phyloP scores from a whole-genome alignment of 2,888 invertebrate genomes.

The Sialis fuliginosa region DNA sequence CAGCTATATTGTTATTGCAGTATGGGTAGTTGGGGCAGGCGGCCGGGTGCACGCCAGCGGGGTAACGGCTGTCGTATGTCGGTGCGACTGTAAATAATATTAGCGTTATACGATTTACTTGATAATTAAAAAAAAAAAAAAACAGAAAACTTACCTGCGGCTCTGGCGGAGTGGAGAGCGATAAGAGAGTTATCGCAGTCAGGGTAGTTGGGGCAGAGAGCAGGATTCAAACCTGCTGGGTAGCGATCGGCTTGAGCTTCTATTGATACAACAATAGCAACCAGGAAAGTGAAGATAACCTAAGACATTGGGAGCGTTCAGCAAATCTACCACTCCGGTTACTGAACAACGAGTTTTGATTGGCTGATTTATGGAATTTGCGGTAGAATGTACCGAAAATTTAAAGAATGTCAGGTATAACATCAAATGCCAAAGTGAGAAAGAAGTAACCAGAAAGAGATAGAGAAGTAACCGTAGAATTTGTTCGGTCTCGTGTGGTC shows the following conservation, averaged over 20 bases:
- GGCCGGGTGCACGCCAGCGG: slow-evolving; percentile 33
- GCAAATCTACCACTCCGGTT: too few relatives aligned
- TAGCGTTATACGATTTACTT: background rate
- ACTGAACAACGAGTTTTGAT: too few relatives aligned
- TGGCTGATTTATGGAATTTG: too few relatives aligned
- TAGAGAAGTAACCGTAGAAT: too few relatives aligned
- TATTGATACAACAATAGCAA: slow-evolving; percentile 9
- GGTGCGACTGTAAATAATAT: background rate
- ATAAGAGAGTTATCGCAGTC: slow-evolving; percentile 29
- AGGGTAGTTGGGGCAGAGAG: slow-evolving; percentile 40
- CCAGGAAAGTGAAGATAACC: background rate
- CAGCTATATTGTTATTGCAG: slow-evolving; percentile 17
- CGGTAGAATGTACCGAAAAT: too few relatives aligned
- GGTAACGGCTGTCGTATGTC: slow-evolving; percentile 22
- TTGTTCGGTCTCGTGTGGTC: too few relatives aligned
- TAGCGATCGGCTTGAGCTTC: slow-evolving; percentile 26
- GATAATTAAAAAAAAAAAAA: slow-evolving; percentile 11
- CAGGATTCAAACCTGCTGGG: slow-evolving; percentile 37
- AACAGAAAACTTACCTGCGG: slow-evolving; percentile 9
- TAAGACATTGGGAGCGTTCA: too few relatives aligned
- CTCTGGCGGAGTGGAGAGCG: slow-evolving; percentile 28
- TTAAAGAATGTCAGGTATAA: too few relatives aligned
- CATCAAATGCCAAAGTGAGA: too few relatives aligned
- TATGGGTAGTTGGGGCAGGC: slow-evolving; percentile 41
- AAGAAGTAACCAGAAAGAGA: too few relatives aligned